These are phyloP conservation scores for Chaetogeoica ovagalla DNA, from an alignment of 2,888 invertebrate genomes.

Conservation along the genomic window DNA sequence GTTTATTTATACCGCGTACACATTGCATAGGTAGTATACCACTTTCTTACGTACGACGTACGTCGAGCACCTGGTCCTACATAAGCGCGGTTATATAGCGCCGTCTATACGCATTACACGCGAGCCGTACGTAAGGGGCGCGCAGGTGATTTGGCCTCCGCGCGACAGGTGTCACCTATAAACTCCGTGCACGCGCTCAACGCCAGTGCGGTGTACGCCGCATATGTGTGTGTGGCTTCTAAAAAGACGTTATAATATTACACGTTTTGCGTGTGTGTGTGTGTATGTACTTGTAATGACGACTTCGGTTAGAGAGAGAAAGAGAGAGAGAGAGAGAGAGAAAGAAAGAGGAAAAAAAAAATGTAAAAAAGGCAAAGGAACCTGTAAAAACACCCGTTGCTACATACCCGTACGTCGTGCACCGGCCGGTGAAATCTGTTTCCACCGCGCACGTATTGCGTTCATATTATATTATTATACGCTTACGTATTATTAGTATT, in stretches of 20 bases:
- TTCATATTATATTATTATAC: too few species aligned
- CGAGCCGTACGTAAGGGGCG: slow-evolving; percentile 5
- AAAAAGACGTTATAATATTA: slow-evolving; percentile 16
- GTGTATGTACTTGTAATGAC: neutral
- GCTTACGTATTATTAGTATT: too few species aligned
- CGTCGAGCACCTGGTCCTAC: slow-evolving; percentile 19
- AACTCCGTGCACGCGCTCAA: slow-evolving; percentile 12
- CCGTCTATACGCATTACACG: neutral
- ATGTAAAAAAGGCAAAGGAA: neutral
- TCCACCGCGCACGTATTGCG: neutral
- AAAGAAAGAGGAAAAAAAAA: neutral
- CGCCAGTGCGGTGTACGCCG: neutral
- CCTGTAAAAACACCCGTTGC: slow-evolving; percentile 24
- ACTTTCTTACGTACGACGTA: slow-evolving; percentile 6
- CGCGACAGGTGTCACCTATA: slow-evolving; percentile 46
- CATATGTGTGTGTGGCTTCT: neutral
- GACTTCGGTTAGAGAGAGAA: neutral
- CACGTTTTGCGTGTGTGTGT: neutral
- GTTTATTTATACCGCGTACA: too few species aligned
- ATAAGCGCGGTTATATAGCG: neutral
- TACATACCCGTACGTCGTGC: neutral
- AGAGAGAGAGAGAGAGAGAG: too few species aligned
- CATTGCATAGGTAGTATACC: neutral
- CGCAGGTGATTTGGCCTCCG: slow-evolving; percentile 43
- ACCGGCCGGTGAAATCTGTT: neutral